Conservation (phyloP, 2,113 vertebrate species). For the Rana temporaria region DNA sequence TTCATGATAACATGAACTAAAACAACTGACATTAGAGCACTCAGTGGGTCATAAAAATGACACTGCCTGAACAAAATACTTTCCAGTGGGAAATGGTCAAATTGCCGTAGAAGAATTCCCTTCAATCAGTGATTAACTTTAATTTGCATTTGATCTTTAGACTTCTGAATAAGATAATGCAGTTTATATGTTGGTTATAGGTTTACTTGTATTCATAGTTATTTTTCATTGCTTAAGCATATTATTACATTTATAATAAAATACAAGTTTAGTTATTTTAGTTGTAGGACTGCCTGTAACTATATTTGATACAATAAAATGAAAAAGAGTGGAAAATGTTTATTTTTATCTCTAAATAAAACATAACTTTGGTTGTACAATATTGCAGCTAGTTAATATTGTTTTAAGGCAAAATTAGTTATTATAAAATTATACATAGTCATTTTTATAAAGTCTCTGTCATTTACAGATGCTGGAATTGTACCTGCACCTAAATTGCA, state of each 20-base stretch:
- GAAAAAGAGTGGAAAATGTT: background rate
- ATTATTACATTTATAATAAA: background rate
- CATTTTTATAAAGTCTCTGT: too few relatives aligned
- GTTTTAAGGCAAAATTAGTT: too few relatives aligned
- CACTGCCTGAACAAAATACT: slow-evolving; percentile 44
- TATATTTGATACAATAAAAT: background rate
- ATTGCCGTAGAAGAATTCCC: slow-evolving; percentile 42
- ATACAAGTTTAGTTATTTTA: background rate
- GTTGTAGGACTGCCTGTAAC: background rate
- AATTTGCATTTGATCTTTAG: slow-evolving; percentile 7
- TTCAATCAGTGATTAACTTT: slow-evolving; percentile 28
- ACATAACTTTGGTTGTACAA: too few relatives aligned
- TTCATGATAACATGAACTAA: slow-evolving; percentile 64
- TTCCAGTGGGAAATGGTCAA: slow-evolving; percentile 40
- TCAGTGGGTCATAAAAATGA: slow-evolving; percentile 37
- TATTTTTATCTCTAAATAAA: background rate
- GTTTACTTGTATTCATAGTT: background rate
- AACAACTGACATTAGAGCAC: slow-evolving; percentile 66
- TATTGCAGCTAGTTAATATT: too few relatives aligned
- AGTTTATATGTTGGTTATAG: slow-evolving; percentile 1
- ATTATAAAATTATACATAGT: too few relatives aligned
- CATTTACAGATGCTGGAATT: too few relatives aligned
- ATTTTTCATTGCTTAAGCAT: background rate
- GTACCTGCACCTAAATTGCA: too few relatives aligned
- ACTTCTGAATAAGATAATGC: slow-evolving; percentile 27